A percentile compares a stretch with the other conserved stretches of the same genome.
phyloP scores from a whole-genome alignment of 1,140 invertebrate genomes.

The Trypoxylus dichotomus region DNA sequence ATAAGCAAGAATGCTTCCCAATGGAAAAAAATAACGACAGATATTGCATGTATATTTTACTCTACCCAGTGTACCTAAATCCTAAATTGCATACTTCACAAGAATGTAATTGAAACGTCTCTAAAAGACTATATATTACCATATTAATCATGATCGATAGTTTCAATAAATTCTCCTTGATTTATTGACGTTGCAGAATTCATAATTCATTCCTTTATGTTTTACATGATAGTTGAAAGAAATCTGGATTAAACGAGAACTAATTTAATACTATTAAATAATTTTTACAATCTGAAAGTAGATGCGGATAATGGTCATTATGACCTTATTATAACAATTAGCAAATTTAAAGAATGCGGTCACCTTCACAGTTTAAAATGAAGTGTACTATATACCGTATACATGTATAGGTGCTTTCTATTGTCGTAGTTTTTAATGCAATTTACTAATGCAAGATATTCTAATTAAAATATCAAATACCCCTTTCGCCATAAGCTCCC shows the following conservation, averaged over 20 bases:
- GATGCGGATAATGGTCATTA: neutral
- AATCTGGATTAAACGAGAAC: neutral
- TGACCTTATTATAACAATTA: neutral
- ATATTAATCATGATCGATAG: neutral
- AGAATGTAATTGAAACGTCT: no score
- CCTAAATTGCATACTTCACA: no score
- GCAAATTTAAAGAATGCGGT: neutral
- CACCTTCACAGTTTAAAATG: neutral
- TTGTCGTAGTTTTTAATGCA: neutral
- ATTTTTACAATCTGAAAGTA: neutral
- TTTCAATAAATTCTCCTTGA: neutral
- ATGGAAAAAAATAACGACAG: no score
- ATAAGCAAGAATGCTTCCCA: no score
- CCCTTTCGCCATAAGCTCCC: no score
- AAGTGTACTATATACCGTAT: neutral
- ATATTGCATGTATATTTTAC: neutral
- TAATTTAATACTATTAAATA: neutral
- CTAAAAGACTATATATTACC: neutral
- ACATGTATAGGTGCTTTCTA: neutral
- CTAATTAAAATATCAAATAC: no score
- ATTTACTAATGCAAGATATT: neutral
- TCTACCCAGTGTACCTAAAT: neutral
- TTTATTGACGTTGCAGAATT: neutral
- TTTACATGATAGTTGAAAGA: neutral
- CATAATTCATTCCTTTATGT: neutral